Evolutionary conservation across 1,140 invertebrate species (phyloP).

Genomic region (Panagrolaimus sp.): DNA sequence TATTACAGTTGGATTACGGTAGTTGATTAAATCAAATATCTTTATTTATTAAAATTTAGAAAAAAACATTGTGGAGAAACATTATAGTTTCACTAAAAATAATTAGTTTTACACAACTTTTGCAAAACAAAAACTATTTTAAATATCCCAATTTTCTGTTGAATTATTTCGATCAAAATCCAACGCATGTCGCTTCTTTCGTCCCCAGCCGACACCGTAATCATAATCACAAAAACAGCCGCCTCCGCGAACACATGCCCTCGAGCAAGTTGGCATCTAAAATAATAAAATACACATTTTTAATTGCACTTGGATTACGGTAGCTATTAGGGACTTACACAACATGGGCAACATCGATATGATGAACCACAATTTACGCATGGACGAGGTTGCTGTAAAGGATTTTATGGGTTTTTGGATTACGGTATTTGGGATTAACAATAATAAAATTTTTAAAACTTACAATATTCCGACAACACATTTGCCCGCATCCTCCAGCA

Average conservation of each 20-base stretch:
- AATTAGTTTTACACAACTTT: too few species aligned
- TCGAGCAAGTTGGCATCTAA: not conserved
- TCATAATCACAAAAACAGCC: conserved; percentile 13
- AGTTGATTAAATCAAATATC: too few species aligned
- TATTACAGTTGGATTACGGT: too few species aligned
- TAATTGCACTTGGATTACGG: too few species aligned
- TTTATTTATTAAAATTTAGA: too few species aligned
- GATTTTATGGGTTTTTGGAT: not conserved
- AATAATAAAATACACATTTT: too few species aligned
- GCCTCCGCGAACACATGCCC: not conserved
- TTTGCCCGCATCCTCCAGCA: not conserved
- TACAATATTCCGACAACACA: not conserved
- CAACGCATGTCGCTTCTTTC: not conserved
- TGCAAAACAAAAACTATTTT: too few species aligned
- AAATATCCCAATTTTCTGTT: too few species aligned
- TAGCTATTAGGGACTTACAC: too few species aligned
- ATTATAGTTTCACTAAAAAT: too few species aligned
- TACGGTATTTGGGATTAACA: not conserved
- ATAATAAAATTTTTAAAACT: not conserved
- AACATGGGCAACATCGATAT: conserved; percentile 1
- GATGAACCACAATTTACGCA: not conserved
- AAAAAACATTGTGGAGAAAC: too few species aligned
- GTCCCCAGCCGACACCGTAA: not conserved
- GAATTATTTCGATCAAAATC: not conserved
- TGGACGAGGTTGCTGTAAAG: not conserved